phyloP scores from a whole-genome alignment of 2,888 invertebrate species.

The Abrostola tripartita region DNA sequence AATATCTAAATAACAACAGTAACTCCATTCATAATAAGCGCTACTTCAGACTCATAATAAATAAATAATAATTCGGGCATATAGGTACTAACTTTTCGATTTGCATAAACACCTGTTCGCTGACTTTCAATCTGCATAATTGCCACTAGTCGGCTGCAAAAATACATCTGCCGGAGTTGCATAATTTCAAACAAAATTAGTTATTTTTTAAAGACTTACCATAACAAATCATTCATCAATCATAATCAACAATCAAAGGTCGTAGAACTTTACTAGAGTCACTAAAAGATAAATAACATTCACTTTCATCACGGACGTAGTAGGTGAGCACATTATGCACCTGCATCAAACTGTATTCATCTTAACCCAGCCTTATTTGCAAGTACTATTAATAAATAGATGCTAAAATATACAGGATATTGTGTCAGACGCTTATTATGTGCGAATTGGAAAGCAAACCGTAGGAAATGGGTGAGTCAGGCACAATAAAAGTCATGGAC shows the following conservation, averaged over 20 bases:
- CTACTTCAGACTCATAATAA: no score
- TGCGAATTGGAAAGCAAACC: slow-evolving; percentile 35
- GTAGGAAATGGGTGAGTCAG: slow-evolving; percentile 42
- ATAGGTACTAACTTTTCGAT: no score
- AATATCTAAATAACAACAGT: no score
- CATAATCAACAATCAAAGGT: not conserved
- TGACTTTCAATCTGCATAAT: no score
- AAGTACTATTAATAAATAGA: not conserved
- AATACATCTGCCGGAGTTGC: no score
- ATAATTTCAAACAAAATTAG: no score
- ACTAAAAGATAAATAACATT: not conserved
- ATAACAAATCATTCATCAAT: no score
- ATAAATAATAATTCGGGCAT: no score
- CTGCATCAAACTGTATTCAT: not conserved
- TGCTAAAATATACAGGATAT: slow-evolving; percentile 34
- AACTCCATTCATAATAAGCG: no score
- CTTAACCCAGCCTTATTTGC: not conserved
- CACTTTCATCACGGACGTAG: not conserved
- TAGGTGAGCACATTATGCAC: not conserved
- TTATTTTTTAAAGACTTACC: no score
- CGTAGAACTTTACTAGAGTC: not conserved
- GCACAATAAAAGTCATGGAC: slow-evolving; percentile 26
- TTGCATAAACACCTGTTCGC: no score
- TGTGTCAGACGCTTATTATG: slow-evolving; percentile 10
- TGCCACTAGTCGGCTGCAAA: no score